Percentiles rank a stretch among this genome's conserved stretches.
These are phyloP conservation scores for Lepisosteus oculatus DNA, from an alignment of 2,113 vertebrate genomes.

Conservation along the genomic window DNA sequence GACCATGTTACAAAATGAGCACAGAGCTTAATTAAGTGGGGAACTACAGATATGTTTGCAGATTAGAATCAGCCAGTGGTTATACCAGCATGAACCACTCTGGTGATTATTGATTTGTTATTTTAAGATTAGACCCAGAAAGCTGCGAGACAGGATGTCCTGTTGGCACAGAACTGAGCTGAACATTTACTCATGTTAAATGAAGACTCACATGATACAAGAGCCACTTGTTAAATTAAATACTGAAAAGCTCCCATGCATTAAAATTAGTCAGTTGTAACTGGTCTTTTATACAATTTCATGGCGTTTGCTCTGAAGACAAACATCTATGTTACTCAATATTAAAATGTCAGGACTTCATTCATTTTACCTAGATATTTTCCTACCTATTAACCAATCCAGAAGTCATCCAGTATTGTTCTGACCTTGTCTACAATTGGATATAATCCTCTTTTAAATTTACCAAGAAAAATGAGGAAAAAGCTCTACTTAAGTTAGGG, in stretches of 20 bases:
- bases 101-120: slow-evolving; percentile 11
- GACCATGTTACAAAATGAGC: slow-evolving; percentile 1
- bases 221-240: background rate
- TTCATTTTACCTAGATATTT: slow-evolving; percentile 34
- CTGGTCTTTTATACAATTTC: too few relatives aligned
- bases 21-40: background rate
- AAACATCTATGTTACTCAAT: too few relatives aligned
- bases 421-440: slow-evolving; percentile 22
- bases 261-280: too few relatives aligned
- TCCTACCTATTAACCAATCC: background rate
- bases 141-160: slow-evolving; percentile 25
- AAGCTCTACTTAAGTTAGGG: background rate
- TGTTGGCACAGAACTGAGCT: slow-evolving; percentile 21
- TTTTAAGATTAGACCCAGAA: slow-evolving; percentile 19
- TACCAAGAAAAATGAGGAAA: slow-evolving; percentile 9
- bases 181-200: slow-evolving; percentile 17
- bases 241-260: too few relatives aligned
- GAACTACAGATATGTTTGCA: background rate
- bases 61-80: background rate
- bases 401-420: slow-evolving; percentile 5
- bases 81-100: slow-evolving; percentile 2
- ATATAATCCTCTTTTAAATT: slow-evolving; percentile 29
- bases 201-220: background rate
- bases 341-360: too few relatives aligned
- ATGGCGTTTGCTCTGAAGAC: too few relatives aligned